A percentile compares a stretch with the other conserved stretches of the same genome.
These are phyloP conservation scores for Macaca fascicularis DNA, from an alignment of 2,113 vertebrate species.

Conservation along the genomic window T2T-MFA8v1.1 NC_088375.1:216174001-216174500, in stretches of 20 bases:
- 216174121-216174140: neutral
- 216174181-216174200: neutral
- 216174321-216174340: rapidly evolving
- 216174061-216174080: neutral
- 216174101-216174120: neutral
- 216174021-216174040: rapidly evolving
- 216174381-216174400: neutral
- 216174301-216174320: neutral
- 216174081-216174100: neutral
- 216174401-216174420: neutral
- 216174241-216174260: neutral
- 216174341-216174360: neutral
- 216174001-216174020: rapidly evolving
- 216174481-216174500: neutral
- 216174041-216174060: rapidly evolving
- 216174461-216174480: neutral
- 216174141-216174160: neutral
- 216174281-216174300: neutral
- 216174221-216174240: neutral
- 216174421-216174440: neutral
- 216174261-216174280: rapidly evolving
- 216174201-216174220: neutral
- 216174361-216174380: neutral
- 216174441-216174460: neutral
- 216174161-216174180: neutral